Evolutionary conservation across 2,797 vertebrate species (phyloP).

Genomic region (Oryzias sinensis): DNA sequence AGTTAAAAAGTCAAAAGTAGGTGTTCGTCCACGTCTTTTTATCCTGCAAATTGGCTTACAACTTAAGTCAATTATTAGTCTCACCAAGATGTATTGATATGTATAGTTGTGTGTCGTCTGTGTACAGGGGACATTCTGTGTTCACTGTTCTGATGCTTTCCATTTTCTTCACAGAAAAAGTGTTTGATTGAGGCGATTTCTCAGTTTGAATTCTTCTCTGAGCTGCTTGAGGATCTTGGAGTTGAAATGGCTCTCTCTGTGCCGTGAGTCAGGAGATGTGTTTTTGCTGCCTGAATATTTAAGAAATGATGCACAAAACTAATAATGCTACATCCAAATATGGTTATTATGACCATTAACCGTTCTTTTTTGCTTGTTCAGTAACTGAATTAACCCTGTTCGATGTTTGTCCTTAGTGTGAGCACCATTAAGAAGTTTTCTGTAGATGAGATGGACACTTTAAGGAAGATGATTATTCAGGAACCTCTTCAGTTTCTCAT

Average conservation of each 20-base stretch:
- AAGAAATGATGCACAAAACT: neutral
- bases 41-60: too few species aligned
- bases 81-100: too few species aligned
- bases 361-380: neutral
- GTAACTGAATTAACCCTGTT: neutral
- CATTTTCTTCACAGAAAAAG: conserved; percentile 69
- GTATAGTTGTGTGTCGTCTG: too few species aligned
- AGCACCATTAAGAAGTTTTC: conserved; percentile 77
- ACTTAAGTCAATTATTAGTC: too few species aligned
- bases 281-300: neutral
- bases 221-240: conserved; percentile 71
- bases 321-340: too few species aligned
- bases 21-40: too few species aligned
- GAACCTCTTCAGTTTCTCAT: conserved; percentile 71
- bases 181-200: conserved; percentile 73
- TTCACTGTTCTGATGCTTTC: neutral
- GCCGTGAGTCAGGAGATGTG: conserved; percentile 68
- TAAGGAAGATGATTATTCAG: conserved; percentile 67
- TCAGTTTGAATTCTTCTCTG: conserved; percentile 69
- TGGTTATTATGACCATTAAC: neutral
- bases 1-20: too few species aligned
- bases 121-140: too few species aligned
- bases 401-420: conserved; percentile 58
- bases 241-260: conserved; percentile 75
- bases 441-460: conserved; percentile 61